Evolutionary conservation across 2,113 vertebrate genomes (phyloP).

Genomic region (Eptesicus fuscus): DNA sequence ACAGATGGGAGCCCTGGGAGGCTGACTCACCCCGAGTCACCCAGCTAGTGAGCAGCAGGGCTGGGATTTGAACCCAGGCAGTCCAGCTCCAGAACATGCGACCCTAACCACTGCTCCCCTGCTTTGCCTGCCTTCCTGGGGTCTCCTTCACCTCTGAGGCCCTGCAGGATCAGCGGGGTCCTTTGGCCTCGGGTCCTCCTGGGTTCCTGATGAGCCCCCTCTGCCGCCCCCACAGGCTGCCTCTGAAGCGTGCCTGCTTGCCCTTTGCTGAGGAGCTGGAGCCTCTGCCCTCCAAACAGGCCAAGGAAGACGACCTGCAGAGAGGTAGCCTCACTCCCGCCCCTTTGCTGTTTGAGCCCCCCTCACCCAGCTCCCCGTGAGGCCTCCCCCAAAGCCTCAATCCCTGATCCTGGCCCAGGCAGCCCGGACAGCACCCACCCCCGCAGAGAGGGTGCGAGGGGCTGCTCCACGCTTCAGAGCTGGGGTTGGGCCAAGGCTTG

Average conservation of each 20-base stretch:
- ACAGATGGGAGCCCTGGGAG: neutral
- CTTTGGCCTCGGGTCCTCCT: neutral
- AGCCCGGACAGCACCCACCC: neutral
- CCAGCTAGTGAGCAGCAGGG: neutral
- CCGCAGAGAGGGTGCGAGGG: accelerated
- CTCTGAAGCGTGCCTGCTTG: conserved; percentile 86
- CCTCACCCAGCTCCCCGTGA: neutral
- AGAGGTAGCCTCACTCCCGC: conserved; percentile 83
- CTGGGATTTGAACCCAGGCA: neutral
- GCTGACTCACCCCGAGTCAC: neutral
- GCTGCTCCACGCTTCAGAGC: neutral
- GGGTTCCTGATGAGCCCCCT: neutral
- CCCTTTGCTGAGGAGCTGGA: conserved; percentile 85
- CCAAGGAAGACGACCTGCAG: conserved; percentile 88
- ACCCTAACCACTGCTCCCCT: neutral
- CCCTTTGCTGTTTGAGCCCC: accelerated
- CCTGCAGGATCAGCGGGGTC: neutral
- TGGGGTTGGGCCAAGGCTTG: neutral
- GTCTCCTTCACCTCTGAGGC: neutral
- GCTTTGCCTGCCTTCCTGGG: neutral
- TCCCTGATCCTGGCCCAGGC: neutral
- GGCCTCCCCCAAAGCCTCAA: neutral
- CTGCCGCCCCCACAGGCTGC: conserved; percentile 76
- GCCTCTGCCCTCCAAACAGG: conserved; percentile 84
- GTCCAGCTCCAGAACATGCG: neutral